Percentiles rank a stretch among this genome's conserved stretches.
These are phyloP conservation scores for Plebejus melissa DNA, from an alignment of 2,888 invertebrate genomes.

Conservation along the genomic window DNA sequence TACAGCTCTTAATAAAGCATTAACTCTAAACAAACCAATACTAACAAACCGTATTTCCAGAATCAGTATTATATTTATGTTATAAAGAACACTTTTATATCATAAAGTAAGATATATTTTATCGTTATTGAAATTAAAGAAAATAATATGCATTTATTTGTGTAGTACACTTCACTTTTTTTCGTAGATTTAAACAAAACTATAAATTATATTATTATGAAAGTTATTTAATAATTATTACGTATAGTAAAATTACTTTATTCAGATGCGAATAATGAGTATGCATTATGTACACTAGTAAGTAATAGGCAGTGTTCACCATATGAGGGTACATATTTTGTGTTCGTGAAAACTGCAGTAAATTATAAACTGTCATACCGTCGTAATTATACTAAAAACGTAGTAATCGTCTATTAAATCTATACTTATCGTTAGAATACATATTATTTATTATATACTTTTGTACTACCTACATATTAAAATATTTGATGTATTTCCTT, in stretches of 20 bases:
- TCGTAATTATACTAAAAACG: conserved; percentile 3
- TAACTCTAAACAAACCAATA: neutral
- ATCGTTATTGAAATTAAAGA: neutral
- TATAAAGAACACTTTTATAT: neutral
- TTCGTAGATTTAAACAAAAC: neutral
- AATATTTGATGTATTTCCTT: conserved; percentile 22
- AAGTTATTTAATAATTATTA: neutral
- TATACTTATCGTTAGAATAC: conserved; percentile 1
- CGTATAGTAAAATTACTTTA: neutral
- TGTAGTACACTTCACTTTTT: neutral
- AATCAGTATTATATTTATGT: conserved; percentile 6
- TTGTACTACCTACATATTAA: neutral
- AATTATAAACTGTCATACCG: neutral
- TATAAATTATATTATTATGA: neutral
- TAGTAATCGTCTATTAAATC: conserved; percentile 14
- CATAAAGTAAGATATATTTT: neutral
- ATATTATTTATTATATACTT: conserved; percentile 1
- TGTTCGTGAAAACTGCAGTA: neutral
- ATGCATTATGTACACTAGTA: no score
- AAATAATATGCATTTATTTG: neutral
- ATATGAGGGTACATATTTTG: neutral
- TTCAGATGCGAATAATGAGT: neutral
- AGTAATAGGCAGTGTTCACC: neutral
- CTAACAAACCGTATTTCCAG: neutral
- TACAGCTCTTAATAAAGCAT: neutral